Conservation (phyloP, 2,113 vertebrate species). For the Tonatia bakeri region DNA sequence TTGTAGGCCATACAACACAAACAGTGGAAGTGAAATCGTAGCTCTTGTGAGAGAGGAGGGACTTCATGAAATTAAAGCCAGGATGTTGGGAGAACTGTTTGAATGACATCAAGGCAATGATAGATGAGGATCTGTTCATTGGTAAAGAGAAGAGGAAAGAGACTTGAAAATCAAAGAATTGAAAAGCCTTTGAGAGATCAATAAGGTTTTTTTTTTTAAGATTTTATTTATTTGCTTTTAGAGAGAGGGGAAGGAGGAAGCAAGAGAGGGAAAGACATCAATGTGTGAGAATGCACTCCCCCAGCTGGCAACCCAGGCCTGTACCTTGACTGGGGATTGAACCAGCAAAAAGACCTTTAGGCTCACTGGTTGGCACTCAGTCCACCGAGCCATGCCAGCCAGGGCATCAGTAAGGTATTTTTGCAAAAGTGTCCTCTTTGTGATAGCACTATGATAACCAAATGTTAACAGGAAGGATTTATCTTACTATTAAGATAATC, state of each 20-base stretch:
- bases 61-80: not conserved
- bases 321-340: too few species aligned
- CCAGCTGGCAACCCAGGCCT: too few species aligned
- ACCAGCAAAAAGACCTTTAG: too few species aligned
- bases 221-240: too few species aligned
- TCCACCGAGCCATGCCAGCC: too few species aligned
- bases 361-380: too few species aligned
- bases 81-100: not conserved
- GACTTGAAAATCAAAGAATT: not conserved
- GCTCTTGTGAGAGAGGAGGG: not conserved
- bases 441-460: not conserved
- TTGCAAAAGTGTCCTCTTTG: not conserved
- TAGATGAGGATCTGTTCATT: not conserved
- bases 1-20: not conserved
- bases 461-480: not conserved
- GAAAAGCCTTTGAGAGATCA: not conserved
- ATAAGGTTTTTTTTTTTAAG: not conserved
- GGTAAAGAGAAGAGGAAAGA: not conserved
- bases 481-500: not conserved
- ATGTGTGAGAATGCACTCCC: too few species aligned
- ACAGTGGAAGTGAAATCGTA: not conserved
- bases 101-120: not conserved
- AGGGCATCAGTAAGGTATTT: not conserved
- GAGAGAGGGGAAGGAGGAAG: too few species aligned
- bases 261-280: too few species aligned